These are phyloP conservation scores for Vicugna pacos DNA, from an alignment of 2,113 vertebrate genomes.

Conservation along the genomic window DNA sequence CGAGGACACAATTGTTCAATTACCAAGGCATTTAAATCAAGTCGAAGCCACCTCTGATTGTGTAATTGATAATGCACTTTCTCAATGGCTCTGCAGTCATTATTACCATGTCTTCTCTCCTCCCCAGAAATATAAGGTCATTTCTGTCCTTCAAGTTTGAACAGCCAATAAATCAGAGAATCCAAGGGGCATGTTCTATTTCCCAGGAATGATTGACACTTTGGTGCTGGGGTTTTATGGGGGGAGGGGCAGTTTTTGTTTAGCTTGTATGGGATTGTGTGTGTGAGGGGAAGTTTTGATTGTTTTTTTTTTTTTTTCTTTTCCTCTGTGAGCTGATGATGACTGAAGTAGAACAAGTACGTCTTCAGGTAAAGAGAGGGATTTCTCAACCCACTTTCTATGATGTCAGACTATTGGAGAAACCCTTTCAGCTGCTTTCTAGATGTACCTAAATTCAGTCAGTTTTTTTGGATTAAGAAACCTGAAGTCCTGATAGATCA, in stretches of 20 bases:
- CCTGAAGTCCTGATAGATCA: constrained; percentile 81
- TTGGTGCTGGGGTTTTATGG: constrained; percentile 76
- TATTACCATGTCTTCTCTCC: constrained; percentile 88
- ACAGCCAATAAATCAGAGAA: constrained; percentile 74
- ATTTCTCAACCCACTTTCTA: constrained; percentile 86
- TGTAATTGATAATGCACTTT: constrained; percentile 86
- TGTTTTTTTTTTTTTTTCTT: constrained; percentile 71
- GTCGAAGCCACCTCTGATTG: constrained; percentile 80
- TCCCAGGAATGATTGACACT: constrained; percentile 80
- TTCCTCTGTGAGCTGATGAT: constrained; percentile 85
- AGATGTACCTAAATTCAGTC: constrained; percentile 83
- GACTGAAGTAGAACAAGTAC: constrained; percentile 82
- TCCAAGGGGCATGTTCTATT: constrained; percentile 78
- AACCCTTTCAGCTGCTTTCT: constrained; percentile 86
- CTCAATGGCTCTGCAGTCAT: constrained; percentile 85
- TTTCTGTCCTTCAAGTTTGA: constrained; percentile 82
- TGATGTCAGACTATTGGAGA: constrained; percentile 80
- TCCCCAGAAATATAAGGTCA: constrained; percentile 86
- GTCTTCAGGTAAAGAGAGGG: constrained; percentile 85
- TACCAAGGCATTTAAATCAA: constrained; percentile 81
- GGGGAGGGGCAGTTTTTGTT: constrained; percentile 61
- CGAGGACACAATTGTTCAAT: constrained; percentile 82
- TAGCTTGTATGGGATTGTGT: constrained; percentile 57
- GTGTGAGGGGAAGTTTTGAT: constrained; percentile 57
- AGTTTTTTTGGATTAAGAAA: constrained; percentile 82